Base-by-base conservation (phyloP, 2,888 invertebrate genomes). In the Platycheirus rosarum region DNA sequence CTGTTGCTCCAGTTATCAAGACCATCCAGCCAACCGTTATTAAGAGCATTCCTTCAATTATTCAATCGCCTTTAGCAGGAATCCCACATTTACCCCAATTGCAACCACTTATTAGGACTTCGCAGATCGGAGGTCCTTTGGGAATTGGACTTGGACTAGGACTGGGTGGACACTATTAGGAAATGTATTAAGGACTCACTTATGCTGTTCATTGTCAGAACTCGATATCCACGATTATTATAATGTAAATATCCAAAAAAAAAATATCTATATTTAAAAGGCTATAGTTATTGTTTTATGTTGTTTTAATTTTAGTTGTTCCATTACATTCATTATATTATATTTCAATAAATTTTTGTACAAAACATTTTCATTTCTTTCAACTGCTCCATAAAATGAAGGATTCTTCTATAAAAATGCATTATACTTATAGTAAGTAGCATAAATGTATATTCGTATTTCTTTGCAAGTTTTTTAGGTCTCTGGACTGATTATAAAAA, bases 11-110 rank as follows among this genome's bases (percentile, higher is more conserved):
- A 11, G 53, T 78, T 7, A 53, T 79, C 29, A 79, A 79, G 49
- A 63, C 74, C 0, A 14, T 79, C n/a, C 79, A 79, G n/a, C 79
- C 79, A 11, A 40, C 79, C 8, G 51, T 79, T 9, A 75, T 79
- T 29, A 63, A 68, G 48, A 42, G 60, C 4, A 26, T 71, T 57
- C 57, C 74, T 0, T 73, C 73, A 0, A n/a, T 65, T 2, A 26
- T 73, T 14, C 62, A 42, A 29, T 40, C 60, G 9, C 55, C 55
- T 13, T 9, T 55, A 2, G 14, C 7, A 16, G 46, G 40, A 4
- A 23, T 74, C 18, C 13, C 37, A 4, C 53, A 13, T 1, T 49
- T 57, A 48, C 65, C 37, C 13, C 46, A n/a, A 2, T 40, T 65
- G 20, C 60, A 62, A 8, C 74, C 66, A 51, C 23, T 74, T 2